Percentiles rank a stretch among this genome's conserved stretches.
Evolutionary conservation across 2,797 vertebrate species (phyloP).

Genomic region (Chromis chromis): DNA sequence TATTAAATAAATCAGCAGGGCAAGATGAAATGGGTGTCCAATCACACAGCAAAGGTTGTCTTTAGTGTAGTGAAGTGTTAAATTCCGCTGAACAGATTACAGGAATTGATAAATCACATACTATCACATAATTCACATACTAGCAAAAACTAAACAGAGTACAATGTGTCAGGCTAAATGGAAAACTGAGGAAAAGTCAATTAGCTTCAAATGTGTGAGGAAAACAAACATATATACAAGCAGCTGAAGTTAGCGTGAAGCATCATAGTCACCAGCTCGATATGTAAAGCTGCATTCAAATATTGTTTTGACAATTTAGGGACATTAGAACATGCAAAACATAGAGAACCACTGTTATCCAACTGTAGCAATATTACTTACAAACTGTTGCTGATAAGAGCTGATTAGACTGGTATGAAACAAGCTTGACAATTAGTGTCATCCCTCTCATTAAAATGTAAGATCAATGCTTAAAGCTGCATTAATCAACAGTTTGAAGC

Average conservation of each 20-base stretch:
- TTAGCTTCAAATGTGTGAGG: neutral
- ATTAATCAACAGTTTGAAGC: neutral
- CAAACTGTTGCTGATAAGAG: neutral
- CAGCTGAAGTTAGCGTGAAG: neutral
- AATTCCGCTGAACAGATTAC: too few species aligned
- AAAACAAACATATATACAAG: neutral
- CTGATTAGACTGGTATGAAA: too few species aligned
- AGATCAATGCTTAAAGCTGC: neutral
- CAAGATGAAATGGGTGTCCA: too few species aligned
- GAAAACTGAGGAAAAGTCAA: neutral
- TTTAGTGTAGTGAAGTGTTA: too few species aligned
- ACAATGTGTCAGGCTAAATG: too few species aligned
- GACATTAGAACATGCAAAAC: neutral
- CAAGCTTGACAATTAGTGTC: too few species aligned
- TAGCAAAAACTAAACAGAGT: too few species aligned
- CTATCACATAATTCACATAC: too few species aligned
- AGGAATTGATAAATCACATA: too few species aligned
- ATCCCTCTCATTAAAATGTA: neutral
- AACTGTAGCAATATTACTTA: neutral
- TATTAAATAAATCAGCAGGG: too few species aligned
- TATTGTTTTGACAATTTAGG: neutral
- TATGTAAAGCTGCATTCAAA: neutral
- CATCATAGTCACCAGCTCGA: neutral
- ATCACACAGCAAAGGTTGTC: too few species aligned
- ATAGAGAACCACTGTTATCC: neutral